A percentile compares a stretch with the other conserved stretches of the same genome.
phyloP scores from a whole-genome alignment of 2,113 vertebrate genomes.

The Oryzias celebensis region DNA sequence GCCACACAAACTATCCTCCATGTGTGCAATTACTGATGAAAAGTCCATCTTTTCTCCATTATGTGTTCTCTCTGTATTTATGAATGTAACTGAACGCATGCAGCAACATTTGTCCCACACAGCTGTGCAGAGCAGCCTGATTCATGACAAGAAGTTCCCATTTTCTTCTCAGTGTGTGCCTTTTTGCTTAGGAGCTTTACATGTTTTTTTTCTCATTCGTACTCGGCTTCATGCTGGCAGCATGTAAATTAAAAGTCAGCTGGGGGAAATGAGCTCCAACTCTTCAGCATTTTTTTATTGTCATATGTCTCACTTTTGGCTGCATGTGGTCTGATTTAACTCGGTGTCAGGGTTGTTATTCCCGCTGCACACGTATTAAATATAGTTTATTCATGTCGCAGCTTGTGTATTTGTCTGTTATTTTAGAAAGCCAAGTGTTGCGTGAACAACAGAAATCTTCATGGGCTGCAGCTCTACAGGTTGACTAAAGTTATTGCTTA shows the following conservation, averaged over 20 bases:
- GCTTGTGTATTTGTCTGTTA: not conserved
- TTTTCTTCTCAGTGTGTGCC: constrained; percentile 39
- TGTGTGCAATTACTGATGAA: constrained; percentile 29
- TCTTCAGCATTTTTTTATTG: constrained; percentile 1
- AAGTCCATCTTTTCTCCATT: constrained; percentile 25
- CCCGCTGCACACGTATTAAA: constrained; percentile 1
- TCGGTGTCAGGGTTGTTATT: not conserved
- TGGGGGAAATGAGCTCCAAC: constrained; percentile 21
- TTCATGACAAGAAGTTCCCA: constrained; percentile 39
- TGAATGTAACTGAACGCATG: constrained; percentile 29
- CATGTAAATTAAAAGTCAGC: constrained; percentile 32
- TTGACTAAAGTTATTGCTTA: constrained; percentile 20
- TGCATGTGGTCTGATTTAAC: constrained; percentile 43
- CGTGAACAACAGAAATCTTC: too few relatives aligned
- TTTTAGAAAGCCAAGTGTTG: too few relatives aligned
- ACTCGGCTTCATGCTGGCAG: constrained; percentile 29
- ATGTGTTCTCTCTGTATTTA: constrained; percentile 39
- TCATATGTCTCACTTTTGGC: constrained; percentile 30
- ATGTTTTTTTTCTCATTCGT: constrained; percentile 26
- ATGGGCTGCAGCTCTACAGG: too few relatives aligned
- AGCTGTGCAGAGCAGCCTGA: constrained; percentile 41
- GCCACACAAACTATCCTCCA: constrained; percentile 19
- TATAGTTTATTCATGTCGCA: not conserved
- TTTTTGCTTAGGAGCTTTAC: constrained; percentile 32
- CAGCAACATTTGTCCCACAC: constrained; percentile 42